phyloP scores from a whole-genome alignment of 2,888 invertebrate genomes.

The Agriopis leucophaearia region DNA sequence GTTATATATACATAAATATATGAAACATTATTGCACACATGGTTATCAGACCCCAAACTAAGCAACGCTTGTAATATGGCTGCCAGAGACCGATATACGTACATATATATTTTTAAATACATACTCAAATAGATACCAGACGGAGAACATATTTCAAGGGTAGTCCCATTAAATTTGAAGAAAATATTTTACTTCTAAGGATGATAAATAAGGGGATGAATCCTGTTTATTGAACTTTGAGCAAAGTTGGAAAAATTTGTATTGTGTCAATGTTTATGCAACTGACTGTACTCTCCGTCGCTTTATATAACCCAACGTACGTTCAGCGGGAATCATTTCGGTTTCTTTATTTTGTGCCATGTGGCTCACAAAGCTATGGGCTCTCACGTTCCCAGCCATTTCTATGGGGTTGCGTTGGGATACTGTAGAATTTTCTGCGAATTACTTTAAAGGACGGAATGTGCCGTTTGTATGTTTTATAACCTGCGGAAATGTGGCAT shows the following conservation, averaged over 20 bases:
- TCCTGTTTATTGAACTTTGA: no score
- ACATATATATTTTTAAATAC: no score
- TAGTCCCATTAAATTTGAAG: no score
- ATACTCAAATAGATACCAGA: no score
- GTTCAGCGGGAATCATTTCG: background rate
- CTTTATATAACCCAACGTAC: background rate
- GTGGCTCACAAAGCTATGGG: slow-evolving; percentile 31
- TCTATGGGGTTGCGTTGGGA: slow-evolving; percentile 41
- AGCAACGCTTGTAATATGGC: no score
- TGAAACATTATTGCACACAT: no score
- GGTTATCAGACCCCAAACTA: no score
- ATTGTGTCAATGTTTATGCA: background rate
- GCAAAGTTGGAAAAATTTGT: background rate
- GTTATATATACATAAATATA: no score
- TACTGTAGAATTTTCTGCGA: slow-evolving; percentile 47
- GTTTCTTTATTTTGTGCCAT: background rate
- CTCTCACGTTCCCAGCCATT: slow-evolving; percentile 32
- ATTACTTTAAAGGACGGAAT: slow-evolving; percentile 58
- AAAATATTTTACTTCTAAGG: no score
- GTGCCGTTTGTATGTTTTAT: slow-evolving; percentile 56
- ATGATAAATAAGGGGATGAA: no score
- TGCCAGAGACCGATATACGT: no score
- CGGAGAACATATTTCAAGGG: no score
- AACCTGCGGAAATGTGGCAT: slow-evolving; percentile 48
- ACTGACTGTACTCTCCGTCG: slow-evolving; percentile 15